Base-by-base conservation (phyloP, 2,888 invertebrate genomes). In the Cinara cedri region DNA sequence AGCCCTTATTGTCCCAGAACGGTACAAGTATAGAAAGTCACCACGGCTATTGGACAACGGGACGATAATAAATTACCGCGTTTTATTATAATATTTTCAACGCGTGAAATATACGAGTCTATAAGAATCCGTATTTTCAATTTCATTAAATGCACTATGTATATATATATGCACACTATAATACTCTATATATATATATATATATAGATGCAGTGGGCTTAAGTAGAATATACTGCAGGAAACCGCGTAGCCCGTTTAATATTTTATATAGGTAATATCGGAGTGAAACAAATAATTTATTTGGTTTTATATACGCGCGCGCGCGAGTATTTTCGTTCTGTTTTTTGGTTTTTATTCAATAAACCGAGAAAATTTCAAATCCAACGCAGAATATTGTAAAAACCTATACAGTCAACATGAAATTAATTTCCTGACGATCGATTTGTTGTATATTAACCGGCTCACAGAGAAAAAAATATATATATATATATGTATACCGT, bases 1-100 rank as follows among this genome's bases (percentile, higher is more conserved):
- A 62, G 34, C 60, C 63, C 49, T 65, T 44, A 75, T 75, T 75
- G 75, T 75, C 54, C 75, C 75, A 65, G n/a, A 75, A 75, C 63
- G 75, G 75, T 54, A 34, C 44, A 42, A n/a, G 68, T 51, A 54
- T 62, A 75, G 63, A 63, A 74, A 63, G 54, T 65, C 34, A 34
- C 51, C 42, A n/a, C n/a, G 24, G 60, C 26, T 60, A 21, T 16
- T 42, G 51, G 26, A 3, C 62, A n/a, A 49, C 49, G 11, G 10
- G 19, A 10, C 65, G 26, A 65, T 75, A 34, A 34, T 34, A 34
- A 6, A 34, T 4, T 34, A 6, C 6, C 34, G 34, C 3, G 34
- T 34, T 34, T 34, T 34, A 34, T 34, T 34, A n/a, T n/a, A n/a
- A n/a, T n/a, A n/a, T n/a, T n/a, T n/a, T n/a, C n/a, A n/a, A n/a